Evolutionary conservation across 1,140 invertebrate genomes (phyloP).

Genomic region (Neodiprion lecontei): DNA sequence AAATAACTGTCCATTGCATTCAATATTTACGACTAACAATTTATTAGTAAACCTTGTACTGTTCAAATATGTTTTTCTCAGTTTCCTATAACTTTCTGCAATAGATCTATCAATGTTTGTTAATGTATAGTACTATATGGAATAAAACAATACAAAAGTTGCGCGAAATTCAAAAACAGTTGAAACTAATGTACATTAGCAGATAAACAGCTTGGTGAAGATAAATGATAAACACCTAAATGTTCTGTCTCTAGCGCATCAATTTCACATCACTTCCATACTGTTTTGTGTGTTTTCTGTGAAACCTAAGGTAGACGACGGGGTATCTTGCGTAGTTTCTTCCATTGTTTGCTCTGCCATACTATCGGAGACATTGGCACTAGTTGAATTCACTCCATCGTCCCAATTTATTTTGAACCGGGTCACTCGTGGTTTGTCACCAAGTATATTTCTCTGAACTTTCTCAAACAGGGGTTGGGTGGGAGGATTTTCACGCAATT

Average conservation of each 20-base stretch:
- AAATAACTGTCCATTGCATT: no score
- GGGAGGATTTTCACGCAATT: slow-evolving; percentile 94
- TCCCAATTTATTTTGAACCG: slow-evolving; percentile 99
- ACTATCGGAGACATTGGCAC: slow-evolving; percentile 43
- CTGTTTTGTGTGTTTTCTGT: slow-evolving; percentile 59
- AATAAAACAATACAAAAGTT: no score
- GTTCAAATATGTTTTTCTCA: no score
- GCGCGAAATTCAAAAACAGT: no score
- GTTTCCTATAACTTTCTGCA: no score
- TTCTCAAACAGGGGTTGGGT: slow-evolving; percentile 92
- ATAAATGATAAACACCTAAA: background rate
- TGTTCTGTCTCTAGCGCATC: background rate
- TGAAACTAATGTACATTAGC: background rate
- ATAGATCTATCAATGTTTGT: no score
- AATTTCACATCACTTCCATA: slow-evolving; percentile 60
- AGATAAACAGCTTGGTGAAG: background rate
- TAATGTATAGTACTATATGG: no score
- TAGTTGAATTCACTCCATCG: slow-evolving; percentile 65
- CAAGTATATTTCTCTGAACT: slow-evolving; percentile 92
- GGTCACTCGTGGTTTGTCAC: slow-evolving; percentile 93
- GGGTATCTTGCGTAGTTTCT: slow-evolving; percentile 49
- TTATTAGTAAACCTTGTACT: no score
- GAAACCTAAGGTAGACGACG: slow-evolving; percentile 52
- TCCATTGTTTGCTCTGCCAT: slow-evolving; percentile 52
- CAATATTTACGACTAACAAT: no score